These are phyloP conservation scores for Polypterus senegalus DNA, from an alignment of 2,113 vertebrate genomes.

Conservation along the genomic window DNA sequence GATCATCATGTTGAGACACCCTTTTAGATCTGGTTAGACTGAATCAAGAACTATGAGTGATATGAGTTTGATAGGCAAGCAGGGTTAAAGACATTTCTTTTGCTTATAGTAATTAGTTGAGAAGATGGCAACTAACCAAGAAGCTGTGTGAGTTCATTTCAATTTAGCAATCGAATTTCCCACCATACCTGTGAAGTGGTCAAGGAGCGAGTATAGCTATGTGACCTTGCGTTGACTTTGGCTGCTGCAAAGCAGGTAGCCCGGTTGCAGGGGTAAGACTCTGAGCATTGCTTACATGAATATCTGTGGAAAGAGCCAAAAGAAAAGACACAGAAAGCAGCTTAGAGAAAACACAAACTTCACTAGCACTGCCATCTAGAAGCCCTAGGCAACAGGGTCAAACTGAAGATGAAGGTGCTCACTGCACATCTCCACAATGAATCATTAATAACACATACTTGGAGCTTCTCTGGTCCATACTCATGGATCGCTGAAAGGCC, in stretches of 20 bases:
- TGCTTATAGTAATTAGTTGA: no score
- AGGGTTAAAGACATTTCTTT: no score
- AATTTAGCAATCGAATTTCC: no score
- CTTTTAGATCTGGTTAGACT: no score
- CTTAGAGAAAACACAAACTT: no score
- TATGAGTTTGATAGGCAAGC: no score
- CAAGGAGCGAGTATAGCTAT: conserved; percentile 83
- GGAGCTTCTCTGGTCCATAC: conserved; percentile 82
- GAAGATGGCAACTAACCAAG: no score
- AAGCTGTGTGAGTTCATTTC: no score
- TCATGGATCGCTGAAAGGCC: conserved; percentile 79
- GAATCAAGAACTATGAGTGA: no score
- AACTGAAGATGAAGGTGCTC: not conserved
- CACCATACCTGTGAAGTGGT: conserved; percentile 82
- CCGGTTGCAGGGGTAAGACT: conserved; percentile 70
- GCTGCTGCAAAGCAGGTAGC: conserved; percentile 69
- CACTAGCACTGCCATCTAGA: no score
- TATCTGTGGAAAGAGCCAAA: conserved; percentile 41
- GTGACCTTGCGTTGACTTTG: conserved; percentile 75
- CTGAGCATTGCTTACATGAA: conserved; percentile 70
- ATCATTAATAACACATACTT: conserved; percentile 34
- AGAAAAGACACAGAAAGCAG: not conserved
- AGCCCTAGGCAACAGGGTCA: not conserved
- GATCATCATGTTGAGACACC: no score
- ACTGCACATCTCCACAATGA: no score